Conservation (phyloP, 35 echinoderm and acorn worm genomes). For the Ptychodera flava region DNA sequence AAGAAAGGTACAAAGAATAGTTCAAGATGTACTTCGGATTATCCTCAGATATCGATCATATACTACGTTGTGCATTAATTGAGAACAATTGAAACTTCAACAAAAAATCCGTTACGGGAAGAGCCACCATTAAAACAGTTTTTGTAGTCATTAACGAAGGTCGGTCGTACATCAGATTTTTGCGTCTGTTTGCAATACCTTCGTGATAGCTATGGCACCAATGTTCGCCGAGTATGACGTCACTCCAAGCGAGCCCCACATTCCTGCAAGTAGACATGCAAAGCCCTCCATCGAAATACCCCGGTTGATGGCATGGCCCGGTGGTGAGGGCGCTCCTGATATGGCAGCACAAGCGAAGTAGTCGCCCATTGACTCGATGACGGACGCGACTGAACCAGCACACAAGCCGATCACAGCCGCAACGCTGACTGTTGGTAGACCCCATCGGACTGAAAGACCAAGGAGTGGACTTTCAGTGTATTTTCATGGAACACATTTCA, state of each 20-base stretch:
- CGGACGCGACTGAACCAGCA: neutral
- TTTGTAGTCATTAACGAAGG: no score
- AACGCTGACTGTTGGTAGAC: constrained; percentile 15
- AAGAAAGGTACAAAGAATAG: no score
- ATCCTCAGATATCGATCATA: no score
- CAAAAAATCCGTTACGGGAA: no score
- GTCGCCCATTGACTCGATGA: constrained; percentile 33
- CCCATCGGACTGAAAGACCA: constrained; percentile 24
- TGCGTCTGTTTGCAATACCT: no score
- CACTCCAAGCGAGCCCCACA: constrained; percentile 17
- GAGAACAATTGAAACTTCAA: no score
- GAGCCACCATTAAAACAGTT: no score
- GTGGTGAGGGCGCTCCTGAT: constrained; percentile 18
- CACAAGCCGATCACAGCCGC: constrained; percentile 28
- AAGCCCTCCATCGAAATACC: constrained; percentile 28
- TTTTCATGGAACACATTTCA: no score
- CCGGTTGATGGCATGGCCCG: constrained; percentile 40
- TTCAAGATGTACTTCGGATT: no score
- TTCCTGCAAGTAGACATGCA: constrained; percentile 28
- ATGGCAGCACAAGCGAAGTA: constrained; percentile 30
- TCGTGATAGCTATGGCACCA: constrained; percentile 20
- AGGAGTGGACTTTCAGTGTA: no score
- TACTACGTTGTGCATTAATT: no score
- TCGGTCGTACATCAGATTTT: no score
- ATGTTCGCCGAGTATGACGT: constrained; percentile 32